A percentile compares a stretch with the other conserved stretches of the same genome.
These are phyloP conservation scores for Batillaria attramentaria DNA, from an alignment of 1,140 invertebrate species.

Conservation along the genomic window DNA sequence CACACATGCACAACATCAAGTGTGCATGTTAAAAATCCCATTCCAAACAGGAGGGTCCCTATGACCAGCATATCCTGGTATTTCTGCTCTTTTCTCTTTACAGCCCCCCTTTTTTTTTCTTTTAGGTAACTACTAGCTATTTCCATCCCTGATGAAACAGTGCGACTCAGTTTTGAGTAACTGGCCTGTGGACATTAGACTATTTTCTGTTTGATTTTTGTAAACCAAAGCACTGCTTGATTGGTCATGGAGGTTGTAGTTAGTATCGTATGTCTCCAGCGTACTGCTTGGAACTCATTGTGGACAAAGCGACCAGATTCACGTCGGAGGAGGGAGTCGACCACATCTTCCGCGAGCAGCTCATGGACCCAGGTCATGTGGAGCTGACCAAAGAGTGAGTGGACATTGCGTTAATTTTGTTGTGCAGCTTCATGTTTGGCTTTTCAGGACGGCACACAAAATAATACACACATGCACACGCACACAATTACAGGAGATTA, in stretches of 20 bases:
- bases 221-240: no score
- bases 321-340: slow-evolving; percentile 35
- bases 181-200: no score
- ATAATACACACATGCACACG: neutral
- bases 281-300: slow-evolving; percentile 57
- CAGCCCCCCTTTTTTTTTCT: no score
- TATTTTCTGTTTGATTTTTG: no score
- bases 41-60: no score
- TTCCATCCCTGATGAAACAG: neutral
- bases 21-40: no score
- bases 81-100: no score
- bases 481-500: slow-evolving; percentile 8
- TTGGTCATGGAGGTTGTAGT: neutral
- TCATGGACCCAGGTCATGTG: slow-evolving; percentile 48
- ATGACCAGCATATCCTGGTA: no score
- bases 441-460: neutral
- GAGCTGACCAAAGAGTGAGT: slow-evolving; percentile 48
- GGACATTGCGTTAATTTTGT: neutral
- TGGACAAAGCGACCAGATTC: slow-evolving; percentile 56
- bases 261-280: slow-evolving; percentile 61
- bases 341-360: slow-evolving; percentile 47
- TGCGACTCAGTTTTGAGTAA: no score
- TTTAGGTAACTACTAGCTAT: no score
- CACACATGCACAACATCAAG: no score
- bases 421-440: neutral